These are phyloP conservation scores for Pyrrhia umbra DNA, from an alignment of 2,888 invertebrate genomes.

Conservation along the genomic window DNA sequence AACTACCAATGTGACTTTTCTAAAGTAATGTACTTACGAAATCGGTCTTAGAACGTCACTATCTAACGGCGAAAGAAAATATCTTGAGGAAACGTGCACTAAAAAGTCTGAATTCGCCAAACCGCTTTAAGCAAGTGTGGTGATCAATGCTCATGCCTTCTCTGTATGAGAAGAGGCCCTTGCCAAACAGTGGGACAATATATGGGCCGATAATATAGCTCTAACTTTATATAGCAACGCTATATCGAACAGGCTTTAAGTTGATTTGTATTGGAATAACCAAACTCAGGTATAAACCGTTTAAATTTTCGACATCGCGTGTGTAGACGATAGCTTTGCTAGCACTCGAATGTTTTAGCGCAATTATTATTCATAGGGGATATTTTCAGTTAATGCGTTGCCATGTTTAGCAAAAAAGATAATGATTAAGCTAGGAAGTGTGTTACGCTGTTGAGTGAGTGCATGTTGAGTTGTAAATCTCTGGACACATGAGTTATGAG, in stretches of 20 bases:
- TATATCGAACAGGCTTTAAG: slow-evolving; percentile 24
- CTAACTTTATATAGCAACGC: not conserved
- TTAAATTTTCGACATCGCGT: slow-evolving; percentile 55
- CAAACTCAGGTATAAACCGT: slow-evolving; percentile 27
- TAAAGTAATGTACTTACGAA: too few relatives aligned
- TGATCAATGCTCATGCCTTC: too few relatives aligned
- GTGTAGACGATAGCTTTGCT: slow-evolving; percentile 38
- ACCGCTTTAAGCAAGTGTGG: too few relatives aligned
- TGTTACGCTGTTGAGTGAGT: too few relatives aligned
- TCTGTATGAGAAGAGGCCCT: too few relatives aligned
- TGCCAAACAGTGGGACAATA: too few relatives aligned
- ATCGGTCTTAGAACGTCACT: too few relatives aligned
- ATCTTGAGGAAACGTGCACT: too few relatives aligned
- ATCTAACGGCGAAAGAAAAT: too few relatives aligned
- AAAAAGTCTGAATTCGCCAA: too few relatives aligned
- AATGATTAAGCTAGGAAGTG: slow-evolving; percentile 1
- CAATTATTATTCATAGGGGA: slow-evolving; percentile 30
- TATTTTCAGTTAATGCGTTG: slow-evolving; percentile 18
- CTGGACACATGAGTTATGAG: not conserved
- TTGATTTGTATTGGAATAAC: slow-evolving; percentile 41
- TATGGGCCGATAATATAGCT: too few relatives aligned
- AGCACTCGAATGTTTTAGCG: slow-evolving; percentile 39
- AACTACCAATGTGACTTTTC: too few relatives aligned
- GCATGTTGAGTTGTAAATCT: not conserved
- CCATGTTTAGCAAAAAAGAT: slow-evolving; percentile 5